Evolutionary conservation across 92 coral and sea anemone species (phyloP).

Genomic region (Zoanthus gigantus): DNA sequence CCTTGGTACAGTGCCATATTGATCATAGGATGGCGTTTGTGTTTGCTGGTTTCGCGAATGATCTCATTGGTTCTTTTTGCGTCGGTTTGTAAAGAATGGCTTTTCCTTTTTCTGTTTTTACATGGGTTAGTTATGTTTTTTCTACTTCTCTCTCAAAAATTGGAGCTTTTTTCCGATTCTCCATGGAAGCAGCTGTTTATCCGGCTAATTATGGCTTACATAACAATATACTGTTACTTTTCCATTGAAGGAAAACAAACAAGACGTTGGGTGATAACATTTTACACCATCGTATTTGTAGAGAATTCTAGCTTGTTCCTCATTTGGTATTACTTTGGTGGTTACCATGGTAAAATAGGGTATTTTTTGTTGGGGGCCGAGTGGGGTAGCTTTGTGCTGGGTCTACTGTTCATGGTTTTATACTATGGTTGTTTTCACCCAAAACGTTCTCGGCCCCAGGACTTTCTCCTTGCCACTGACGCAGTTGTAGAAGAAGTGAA

Average conservation of each 20-base stretch:
- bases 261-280: conserved; percentile 46
- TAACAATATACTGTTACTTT: conserved; percentile 49
- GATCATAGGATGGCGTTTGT: conserved; percentile 60
- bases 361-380: conserved; percentile 21
- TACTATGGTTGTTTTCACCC: conserved; percentile 65
- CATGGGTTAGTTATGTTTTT: conserved; percentile 30
- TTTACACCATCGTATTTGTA: conserved; percentile 43
- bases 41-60: conserved; percentile 52
- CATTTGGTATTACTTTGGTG: conserved; percentile 40
- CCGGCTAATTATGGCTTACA: conserved; percentile 27
- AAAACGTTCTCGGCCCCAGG: neutral
- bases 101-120: neutral
- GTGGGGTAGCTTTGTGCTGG: conserved; percentile 59
- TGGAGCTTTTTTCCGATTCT: conserved; percentile 10
- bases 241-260: conserved; percentile 52
- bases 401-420: conserved; percentile 34
- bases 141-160: conserved; percentile 15
- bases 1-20: conserved; percentile 43
- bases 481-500: neutral
- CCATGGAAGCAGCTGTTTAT: neutral
- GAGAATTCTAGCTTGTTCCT: conserved; percentile 52
- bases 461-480: neutral
- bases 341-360: conserved; percentile 15
- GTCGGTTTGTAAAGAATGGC: conserved; percentile 36
- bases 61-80: conserved; percentile 59